phyloP scores from a whole-genome alignment of 2,797 vertebrate genomes.

The Odontamblyopus rebecca region DNA sequence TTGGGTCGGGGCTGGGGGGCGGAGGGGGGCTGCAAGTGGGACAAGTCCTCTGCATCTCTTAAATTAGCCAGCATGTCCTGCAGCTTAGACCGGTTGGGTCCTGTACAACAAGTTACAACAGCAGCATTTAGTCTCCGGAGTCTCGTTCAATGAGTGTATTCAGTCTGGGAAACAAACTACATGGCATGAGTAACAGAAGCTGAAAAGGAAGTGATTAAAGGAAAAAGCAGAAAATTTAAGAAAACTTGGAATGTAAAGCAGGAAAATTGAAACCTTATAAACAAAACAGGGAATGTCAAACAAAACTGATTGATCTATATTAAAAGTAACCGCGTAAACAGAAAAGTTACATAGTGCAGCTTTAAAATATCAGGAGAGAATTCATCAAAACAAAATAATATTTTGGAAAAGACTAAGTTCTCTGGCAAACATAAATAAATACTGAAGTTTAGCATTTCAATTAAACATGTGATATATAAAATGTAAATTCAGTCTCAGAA shows the following conservation, averaged over 20 bases:
- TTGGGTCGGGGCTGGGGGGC: conserved; percentile 86
- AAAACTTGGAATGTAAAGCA: conserved; percentile 17
- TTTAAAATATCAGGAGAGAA: not conserved
- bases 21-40: conserved; percentile 92
- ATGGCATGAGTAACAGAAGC: conserved; percentile 4
- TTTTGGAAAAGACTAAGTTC: not conserved
- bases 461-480: not conserved
- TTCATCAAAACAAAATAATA: not conserved
- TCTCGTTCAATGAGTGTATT: not conserved
- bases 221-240: conserved; percentile 8
- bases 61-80: conserved; percentile 99
- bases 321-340: not conserved
- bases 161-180: not conserved
- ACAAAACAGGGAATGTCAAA: conserved; percentile 30
- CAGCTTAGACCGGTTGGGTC: conserved; percentile 97
- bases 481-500: not conserved
- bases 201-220: conserved; percentile 3
- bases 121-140: conserved; percentile 20
- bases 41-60: conserved; percentile 93
- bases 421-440: not conserved
- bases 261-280: conserved; percentile 35
- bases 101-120: conserved; percentile 67
- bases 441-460: not conserved
- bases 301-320: not conserved
- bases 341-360: not conserved